These are phyloP conservation scores for Lagopus muta DNA, from an alignment of 2,113 vertebrate species.

Conservation along the genomic window DNA sequence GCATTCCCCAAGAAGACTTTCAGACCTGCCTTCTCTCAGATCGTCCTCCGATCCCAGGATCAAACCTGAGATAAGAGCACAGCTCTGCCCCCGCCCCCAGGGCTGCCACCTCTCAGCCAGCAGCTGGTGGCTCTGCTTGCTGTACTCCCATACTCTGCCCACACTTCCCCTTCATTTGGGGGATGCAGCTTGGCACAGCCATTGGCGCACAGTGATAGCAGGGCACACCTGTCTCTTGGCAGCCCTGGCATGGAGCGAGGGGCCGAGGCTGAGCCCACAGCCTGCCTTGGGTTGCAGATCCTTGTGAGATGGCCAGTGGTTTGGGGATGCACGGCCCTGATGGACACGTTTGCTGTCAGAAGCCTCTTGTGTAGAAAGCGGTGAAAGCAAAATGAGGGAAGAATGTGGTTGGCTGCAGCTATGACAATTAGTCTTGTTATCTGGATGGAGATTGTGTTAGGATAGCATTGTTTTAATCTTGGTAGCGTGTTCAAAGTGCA, in stretches of 20 bases:
- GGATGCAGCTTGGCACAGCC: background rate
- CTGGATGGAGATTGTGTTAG: background rate
- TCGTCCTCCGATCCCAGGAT: background rate
- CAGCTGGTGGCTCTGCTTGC: background rate
- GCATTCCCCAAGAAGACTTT: slow-evolving; percentile 3
- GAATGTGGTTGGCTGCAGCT: background rate
- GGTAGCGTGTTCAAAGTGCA: background rate
- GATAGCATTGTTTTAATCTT: background rate
- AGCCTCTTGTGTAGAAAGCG: background rate
- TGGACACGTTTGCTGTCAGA: background rate
- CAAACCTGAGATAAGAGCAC: background rate
- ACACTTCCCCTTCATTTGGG: background rate
- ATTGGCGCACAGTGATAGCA: background rate
- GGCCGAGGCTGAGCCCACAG: background rate
- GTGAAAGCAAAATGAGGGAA: background rate
- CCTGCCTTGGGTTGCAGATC: background rate
- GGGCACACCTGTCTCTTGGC: background rate
- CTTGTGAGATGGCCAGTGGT: background rate
- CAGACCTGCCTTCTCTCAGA: background rate
- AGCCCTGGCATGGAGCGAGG: background rate
- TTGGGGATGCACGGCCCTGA: background rate
- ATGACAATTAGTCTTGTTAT: background rate
- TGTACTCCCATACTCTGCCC: background rate
- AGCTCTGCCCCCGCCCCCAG: background rate
- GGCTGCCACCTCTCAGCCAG: background rate